Evolutionary conservation across 1,140 invertebrate species (phyloP).

Genomic region (Cylas formicarius): DNA sequence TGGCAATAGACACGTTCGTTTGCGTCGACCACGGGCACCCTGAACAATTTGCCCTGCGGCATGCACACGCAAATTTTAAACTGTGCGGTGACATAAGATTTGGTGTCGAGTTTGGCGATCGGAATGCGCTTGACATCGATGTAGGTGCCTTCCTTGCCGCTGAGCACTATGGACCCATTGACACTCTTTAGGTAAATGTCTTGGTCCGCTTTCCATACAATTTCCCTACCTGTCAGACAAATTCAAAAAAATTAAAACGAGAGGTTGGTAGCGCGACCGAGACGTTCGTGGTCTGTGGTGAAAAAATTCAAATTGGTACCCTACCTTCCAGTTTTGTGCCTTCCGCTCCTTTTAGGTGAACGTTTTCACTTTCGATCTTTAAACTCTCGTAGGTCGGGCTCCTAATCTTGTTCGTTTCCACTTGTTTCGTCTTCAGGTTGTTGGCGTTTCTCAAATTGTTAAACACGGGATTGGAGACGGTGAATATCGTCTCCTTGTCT

Average conservation of each 20-base stretch:
- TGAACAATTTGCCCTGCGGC: conserved; percentile 75
- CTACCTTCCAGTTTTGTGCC: conserved; percentile 57
- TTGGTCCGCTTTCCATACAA: conserved; percentile 66
- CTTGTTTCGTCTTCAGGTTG: conserved; percentile 59
- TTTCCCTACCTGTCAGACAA: conserved; percentile 26
- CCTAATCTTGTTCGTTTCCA: conserved; percentile 63
- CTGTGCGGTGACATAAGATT: conserved; percentile 47
- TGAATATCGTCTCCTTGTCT: conserved; percentile 60
- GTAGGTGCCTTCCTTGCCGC: conserved; percentile 60
- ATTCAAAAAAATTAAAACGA: background rate
- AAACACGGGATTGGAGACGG: conserved; percentile 64
- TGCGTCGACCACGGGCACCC: conserved; percentile 51
- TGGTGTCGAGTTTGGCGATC: conserved; percentile 49
- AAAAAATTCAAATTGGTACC: conserved; percentile 30
- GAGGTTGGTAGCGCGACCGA: too few species aligned
- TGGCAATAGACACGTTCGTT: conserved; percentile 54
- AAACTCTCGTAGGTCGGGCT: conserved; percentile 64
- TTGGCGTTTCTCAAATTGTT: conserved; percentile 60
- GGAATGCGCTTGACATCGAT: conserved; percentile 68
- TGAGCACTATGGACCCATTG: conserved; percentile 68
- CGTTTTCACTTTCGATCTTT: conserved; percentile 54
- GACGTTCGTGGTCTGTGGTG: background rate
- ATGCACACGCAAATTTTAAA: conserved; percentile 85
- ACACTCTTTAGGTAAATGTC: conserved; percentile 71
- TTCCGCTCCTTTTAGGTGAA: conserved; percentile 58